Percentiles rank a stretch among this genome's conserved stretches.
phyloP scores from a whole-genome alignment of 2,888 invertebrate genomes.

The Coelinius sp. region DNA sequence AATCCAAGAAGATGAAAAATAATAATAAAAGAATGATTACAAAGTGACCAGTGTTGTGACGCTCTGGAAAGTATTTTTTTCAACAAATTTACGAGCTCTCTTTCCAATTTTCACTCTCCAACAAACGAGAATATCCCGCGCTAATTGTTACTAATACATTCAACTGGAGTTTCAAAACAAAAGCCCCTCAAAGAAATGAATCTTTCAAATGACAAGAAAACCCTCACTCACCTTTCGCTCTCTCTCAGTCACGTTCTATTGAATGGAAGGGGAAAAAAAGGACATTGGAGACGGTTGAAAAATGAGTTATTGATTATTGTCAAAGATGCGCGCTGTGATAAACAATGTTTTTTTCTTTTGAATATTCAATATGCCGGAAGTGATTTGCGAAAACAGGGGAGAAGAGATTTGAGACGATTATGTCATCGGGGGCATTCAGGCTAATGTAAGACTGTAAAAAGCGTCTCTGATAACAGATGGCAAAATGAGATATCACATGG shows the following conservation, averaged over 20 bases:
- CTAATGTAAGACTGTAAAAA: no score
- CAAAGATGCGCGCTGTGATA: slow-evolving; percentile 56
- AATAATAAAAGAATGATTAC: no score
- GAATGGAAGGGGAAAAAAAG: not conserved
- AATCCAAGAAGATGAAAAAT: not conserved
- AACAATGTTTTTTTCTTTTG: slow-evolving; percentile 18
- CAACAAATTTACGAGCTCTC: slow-evolving; percentile 26
- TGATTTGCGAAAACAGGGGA: no score
- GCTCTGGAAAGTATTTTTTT: not conserved
- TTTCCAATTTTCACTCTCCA: slow-evolving; percentile 6
- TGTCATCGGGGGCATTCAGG: no score
- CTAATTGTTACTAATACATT: no score
- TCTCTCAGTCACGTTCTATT: slow-evolving; percentile 6
- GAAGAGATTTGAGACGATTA: no score
- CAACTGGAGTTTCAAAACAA: slow-evolving; percentile 17
- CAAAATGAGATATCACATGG: no score
- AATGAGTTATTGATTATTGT: slow-evolving; percentile 30
- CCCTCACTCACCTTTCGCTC: slow-evolving; percentile 14
- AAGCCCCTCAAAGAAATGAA: slow-evolving; percentile 19
- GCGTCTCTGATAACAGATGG: no score
- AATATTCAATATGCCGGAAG: not conserved
- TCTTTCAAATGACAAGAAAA: not conserved
- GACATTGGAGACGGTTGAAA: not conserved
- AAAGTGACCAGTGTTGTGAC: not conserved
- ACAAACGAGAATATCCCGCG: no score